These are phyloP conservation scores for Pherbina coryleti DNA, from an alignment of 2,888 invertebrate genomes.

Conservation along the genomic window DNA sequence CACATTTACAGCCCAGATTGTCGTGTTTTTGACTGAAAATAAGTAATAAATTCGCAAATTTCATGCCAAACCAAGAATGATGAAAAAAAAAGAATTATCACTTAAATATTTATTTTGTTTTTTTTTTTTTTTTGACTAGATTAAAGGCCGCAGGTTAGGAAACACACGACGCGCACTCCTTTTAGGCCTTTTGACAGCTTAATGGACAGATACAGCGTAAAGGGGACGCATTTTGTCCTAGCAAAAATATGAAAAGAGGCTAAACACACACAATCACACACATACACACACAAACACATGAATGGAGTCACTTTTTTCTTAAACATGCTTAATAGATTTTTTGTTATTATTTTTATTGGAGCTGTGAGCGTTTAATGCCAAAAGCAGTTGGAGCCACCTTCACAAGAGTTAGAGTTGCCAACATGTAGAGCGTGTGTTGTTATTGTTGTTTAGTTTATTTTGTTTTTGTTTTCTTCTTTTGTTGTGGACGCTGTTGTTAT, in stretches of 20 bases:
- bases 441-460: neutral
- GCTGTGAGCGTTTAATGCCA: slow-evolving; percentile 31
- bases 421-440: slow-evolving; percentile 1
- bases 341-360: slow-evolving; percentile 8
- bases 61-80: neutral
- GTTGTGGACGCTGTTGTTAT: neutral
- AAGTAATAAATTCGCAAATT: slow-evolving; percentile 32
- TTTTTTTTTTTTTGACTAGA: slow-evolving; percentile 3
- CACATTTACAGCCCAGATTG: neutral
- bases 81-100: slow-evolving; percentile 26
- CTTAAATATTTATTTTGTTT: slow-evolving; percentile 3
- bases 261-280: neutral
- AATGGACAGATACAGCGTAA: neutral
- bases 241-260: neutral
- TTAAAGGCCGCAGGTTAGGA: slow-evolving; percentile 10
- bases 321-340: slow-evolving; percentile 27
- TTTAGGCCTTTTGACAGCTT: neutral
- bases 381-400: slow-evolving; percentile 31
- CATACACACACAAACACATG: neutral
- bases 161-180: slow-evolving; percentile 6
- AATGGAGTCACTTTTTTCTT: slow-evolving; percentile 17
- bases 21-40: neutral
- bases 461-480: neutral
- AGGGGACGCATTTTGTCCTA: slow-evolving; percentile 3
- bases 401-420: slow-evolving; percentile 4